Percentiles rank a stretch among this genome's conserved stretches.
Evolutionary conservation across 2,113 vertebrate genomes (phyloP).

Genomic region (Boleophthalmus pectinirostris): DNA sequence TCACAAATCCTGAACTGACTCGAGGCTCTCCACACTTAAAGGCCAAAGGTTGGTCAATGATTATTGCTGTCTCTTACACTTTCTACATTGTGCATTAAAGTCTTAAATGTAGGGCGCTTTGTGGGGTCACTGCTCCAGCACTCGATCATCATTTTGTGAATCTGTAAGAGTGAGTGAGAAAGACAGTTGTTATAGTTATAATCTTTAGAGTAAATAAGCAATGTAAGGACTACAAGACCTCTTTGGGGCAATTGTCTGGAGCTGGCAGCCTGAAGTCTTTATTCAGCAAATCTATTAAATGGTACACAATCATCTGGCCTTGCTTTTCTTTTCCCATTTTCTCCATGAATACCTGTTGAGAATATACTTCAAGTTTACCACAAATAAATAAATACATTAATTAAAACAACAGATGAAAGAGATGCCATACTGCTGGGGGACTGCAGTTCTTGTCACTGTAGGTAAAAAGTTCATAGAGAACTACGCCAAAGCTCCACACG

Average conservation of each 20-base stretch:
- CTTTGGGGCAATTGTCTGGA: conserved; percentile 86
- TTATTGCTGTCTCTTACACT: conserved; percentile 79
- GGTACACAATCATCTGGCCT: conserved; percentile 98
- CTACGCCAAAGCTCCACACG: conserved; percentile 97
- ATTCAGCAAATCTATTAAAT: conserved; percentile 93
- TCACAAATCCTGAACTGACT: neutral
- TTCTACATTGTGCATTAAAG: conserved; percentile 84
- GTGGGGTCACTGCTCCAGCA: conserved; percentile 87
- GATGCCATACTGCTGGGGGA: conserved; percentile 86
- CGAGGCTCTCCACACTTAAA: neutral
- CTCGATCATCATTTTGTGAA: conserved; percentile 87
- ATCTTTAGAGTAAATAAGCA: neutral
- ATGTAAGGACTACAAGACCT: conserved; percentile 75
- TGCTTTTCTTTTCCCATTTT: conserved; percentile 97
- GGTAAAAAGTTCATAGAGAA: conserved; percentile 96
- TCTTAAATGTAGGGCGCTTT: conserved; percentile 85
- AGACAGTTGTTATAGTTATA: neutral
- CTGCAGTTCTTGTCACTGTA: conserved; percentile 94
- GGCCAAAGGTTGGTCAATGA: conserved; percentile 69
- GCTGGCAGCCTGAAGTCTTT: conserved; percentile 86
- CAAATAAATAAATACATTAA: neutral
- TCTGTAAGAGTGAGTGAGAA: conserved; percentile 68
- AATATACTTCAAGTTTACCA: neutral
- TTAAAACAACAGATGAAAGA: neutral
- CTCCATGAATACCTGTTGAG: conserved; percentile 92